phyloP scores from a whole-genome alignment of 1,140 invertebrate species.

The Zaprionus camerounensis region DNA sequence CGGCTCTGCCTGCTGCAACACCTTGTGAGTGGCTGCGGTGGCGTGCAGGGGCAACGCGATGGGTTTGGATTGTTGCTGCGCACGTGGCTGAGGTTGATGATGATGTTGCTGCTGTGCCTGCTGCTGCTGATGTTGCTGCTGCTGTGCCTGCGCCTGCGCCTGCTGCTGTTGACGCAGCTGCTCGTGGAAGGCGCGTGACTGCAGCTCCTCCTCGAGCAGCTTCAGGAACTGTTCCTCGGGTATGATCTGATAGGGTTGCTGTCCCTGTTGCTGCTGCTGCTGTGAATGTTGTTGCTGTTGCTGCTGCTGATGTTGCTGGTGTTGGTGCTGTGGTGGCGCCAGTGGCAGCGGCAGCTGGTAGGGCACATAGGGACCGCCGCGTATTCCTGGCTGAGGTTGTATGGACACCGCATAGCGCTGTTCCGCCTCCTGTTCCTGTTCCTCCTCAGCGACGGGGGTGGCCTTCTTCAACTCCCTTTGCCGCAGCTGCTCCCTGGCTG shows the following conservation, averaged over 20 bases:
- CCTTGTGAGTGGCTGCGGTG: slow-evolving; percentile 70
- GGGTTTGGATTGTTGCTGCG: slow-evolving; percentile 31
- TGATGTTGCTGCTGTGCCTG: slow-evolving; percentile 14
- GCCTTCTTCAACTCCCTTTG: slow-evolving; percentile 43
- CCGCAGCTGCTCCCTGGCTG: slow-evolving; percentile 19
- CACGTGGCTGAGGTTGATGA: slow-evolving; percentile 35
- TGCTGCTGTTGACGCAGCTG: slow-evolving; percentile 66
- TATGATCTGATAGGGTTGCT: slow-evolving; percentile 74
- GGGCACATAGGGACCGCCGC: slow-evolving; percentile 41
- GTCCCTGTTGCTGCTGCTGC: slow-evolving; percentile 9
- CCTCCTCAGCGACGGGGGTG: slow-evolving; percentile 64
- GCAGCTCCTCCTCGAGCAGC: slow-evolving; percentile 75
- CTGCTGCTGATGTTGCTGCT: not conserved
- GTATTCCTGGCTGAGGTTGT: slow-evolving; percentile 57
- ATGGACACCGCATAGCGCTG: slow-evolving; percentile 78
- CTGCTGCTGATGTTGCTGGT: slow-evolving; percentile 44
- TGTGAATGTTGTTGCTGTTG: slow-evolving; percentile 33
- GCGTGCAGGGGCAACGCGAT: slow-evolving; percentile 50
- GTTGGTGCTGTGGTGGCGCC: slow-evolving; percentile 65
- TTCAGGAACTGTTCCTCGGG: slow-evolving; percentile 80
- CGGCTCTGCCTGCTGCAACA: slow-evolving; percentile 68
- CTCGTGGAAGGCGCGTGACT: slow-evolving; percentile 73
- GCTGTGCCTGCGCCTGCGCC: slow-evolving; percentile 4
- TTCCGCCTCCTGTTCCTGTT: slow-evolving; percentile 76
- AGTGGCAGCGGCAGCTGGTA: slow-evolving; percentile 65